These are phyloP conservation scores for Cinclus mexicanus DNA, from an alignment of 2,113 vertebrate genomes.

Conservation along the genomic window DNA sequence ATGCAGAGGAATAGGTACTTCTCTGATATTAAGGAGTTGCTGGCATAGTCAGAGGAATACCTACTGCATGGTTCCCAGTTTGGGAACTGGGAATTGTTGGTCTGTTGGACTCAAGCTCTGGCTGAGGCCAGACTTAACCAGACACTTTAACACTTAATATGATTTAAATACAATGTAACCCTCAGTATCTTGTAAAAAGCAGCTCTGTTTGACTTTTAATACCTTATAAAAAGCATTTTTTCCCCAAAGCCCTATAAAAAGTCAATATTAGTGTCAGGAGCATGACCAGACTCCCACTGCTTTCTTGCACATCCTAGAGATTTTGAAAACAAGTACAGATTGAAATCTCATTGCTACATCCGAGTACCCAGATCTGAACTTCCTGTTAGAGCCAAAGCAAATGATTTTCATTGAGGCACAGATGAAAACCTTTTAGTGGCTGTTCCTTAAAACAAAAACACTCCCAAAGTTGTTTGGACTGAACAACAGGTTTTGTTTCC, in stretches of 20 bases:
- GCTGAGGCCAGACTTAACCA: not conserved
- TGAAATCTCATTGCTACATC: not conserved
- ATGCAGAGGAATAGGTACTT: not conserved
- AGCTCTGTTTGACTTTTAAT: not conserved
- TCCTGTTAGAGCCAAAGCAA: not conserved
- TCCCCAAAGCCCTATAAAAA: not conserved
- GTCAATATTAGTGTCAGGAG: not conserved
- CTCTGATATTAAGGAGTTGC: not conserved
- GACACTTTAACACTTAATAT: not conserved
- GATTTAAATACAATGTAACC: not conserved
- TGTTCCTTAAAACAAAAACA: not conserved
- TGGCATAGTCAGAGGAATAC: fast-evolving
- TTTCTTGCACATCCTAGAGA: not conserved
- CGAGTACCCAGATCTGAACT: not conserved
- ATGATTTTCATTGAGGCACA: not conserved
- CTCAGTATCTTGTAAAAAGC: not conserved
- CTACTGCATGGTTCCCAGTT: not conserved
- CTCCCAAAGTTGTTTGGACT: not conserved
- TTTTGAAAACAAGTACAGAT: not conserved
- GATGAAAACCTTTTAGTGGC: not conserved
- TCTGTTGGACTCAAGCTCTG: not conserved
- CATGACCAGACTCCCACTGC: not conserved
- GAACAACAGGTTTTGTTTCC: not conserved
- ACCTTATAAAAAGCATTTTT: not conserved
- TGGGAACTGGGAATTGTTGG: not conserved